Base-by-base conservation (phyloP, 2,797 vertebrate species). In the Diplodus sargus region DNA sequence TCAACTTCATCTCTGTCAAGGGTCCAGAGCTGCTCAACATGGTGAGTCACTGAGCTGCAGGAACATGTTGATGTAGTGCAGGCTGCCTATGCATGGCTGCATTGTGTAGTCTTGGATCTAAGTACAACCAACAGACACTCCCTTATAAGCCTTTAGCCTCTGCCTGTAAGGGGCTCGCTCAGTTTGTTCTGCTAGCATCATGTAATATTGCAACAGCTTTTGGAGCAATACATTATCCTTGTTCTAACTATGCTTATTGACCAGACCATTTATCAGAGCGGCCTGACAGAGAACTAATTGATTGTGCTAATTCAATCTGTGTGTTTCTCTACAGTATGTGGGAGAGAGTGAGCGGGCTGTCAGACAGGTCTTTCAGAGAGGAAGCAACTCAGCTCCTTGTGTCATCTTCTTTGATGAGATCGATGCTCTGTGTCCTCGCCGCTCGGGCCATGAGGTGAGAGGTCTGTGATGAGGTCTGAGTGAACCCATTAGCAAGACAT, bases 331-430 rank as follows among this genome's bases (percentile, higher is more conserved):
- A 14, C 64, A 99, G 98, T 99, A 99, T 0, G 98, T 99, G 23
- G 98, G 98, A 16, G 98, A 99, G 89, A 99, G 98, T 0, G 98
- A 99, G 59, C 95, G 97, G 0, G 98, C 98, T 0, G 98, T 99
- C 14, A 94, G 98, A 1, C 97, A 99, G 90, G 96, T 99, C 1
- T 99, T 99, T 87, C 98, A 99, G 60, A 95, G 98, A 76, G 98
- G 97, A 64, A 92, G 94, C 30, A 99, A 97, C 93, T 99, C 98
- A 0, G 96, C 97, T 0, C 98, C 98, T 0, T 99, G 98, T 7
- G 98, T 99, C 30, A 99, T 99, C 87, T 99, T 99, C 90, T 99
- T 99, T 23, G 98, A 99, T 62, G 98, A 99, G 92, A 94, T 99
- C 0, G 98, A 99, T 47, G 97, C 98, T 11, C 94, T 99, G 79